Evolutionary conservation across 1,140 invertebrate genomes (phyloP).

Genomic region (Temnothorax curvispinosus): DNA sequence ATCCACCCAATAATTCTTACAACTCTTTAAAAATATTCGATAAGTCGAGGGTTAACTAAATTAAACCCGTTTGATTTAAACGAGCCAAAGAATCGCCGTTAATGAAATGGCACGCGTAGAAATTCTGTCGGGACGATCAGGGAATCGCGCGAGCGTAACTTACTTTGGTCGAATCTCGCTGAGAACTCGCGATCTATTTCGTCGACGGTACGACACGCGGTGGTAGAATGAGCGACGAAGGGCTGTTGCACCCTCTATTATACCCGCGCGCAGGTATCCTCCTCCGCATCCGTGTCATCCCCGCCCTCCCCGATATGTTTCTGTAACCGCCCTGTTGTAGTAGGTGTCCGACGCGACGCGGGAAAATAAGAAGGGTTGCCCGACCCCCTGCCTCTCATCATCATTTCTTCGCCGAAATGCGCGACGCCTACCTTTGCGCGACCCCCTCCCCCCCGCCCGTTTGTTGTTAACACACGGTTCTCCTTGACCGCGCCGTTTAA

Average conservation of each 20-base stretch:
- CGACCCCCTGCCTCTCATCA: background rate
- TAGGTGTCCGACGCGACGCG: conserved; percentile 42
- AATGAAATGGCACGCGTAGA: background rate
- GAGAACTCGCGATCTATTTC: conserved; percentile 37
- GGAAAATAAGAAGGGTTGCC: background rate
- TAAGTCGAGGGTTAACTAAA: background rate
- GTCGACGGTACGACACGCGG: conserved; percentile 66
- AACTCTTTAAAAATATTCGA: no score
- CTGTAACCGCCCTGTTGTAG: conserved; percentile 78
- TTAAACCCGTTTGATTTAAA: background rate
- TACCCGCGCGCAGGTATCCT: conserved; percentile 74
- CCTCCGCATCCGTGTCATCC: conserved; percentile 70
- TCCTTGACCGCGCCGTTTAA: background rate
- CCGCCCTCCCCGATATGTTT: background rate
- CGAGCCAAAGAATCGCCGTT: background rate
- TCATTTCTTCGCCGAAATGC: background rate
- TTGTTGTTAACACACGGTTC: background rate
- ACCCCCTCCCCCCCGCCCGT: no score
- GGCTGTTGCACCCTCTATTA: conserved; percentile 82
- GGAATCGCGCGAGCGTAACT: conserved; percentile 2
- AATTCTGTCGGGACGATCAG: background rate
- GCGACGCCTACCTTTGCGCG: conserved; percentile 21
- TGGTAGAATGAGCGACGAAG: conserved; percentile 78
- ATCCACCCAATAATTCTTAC: background rate
- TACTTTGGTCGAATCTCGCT: background rate